phyloP scores from a whole-genome alignment of 1,140 invertebrate genomes.

The Mesaphorura yosii region DNA sequence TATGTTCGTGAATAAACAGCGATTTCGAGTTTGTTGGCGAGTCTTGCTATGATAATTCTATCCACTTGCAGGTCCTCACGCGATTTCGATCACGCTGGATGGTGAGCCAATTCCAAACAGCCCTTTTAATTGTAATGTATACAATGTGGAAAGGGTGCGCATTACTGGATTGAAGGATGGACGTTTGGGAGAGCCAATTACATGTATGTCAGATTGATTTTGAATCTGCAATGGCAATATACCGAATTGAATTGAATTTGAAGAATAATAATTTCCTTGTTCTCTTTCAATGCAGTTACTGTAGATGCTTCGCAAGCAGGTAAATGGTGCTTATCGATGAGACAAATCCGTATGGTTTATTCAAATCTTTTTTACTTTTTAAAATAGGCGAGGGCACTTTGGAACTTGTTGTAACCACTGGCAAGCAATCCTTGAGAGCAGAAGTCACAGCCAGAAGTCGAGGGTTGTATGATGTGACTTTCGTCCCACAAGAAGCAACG shows the following conservation, averaged over 20 bases:
- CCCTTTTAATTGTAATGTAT: slow-evolving; percentile 86
- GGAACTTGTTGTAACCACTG: slow-evolving; percentile 84
- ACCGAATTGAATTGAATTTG: no score
- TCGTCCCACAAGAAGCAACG: slow-evolving; percentile 77
- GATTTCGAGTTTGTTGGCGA: not conserved
- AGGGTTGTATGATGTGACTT: slow-evolving; percentile 91
- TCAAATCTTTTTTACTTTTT: no score
- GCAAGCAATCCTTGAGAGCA: slow-evolving; percentile 51
- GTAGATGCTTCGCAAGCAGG: slow-evolving; percentile 93
- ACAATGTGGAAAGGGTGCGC: slow-evolving; percentile 73
- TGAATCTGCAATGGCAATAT: no score
- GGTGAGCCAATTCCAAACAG: slow-evolving; percentile 73
- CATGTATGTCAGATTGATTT: no score
- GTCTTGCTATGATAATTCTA: not conserved
- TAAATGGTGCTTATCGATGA: no score
- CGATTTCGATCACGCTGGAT: slow-evolving; percentile 64
- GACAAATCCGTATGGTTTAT: no score
- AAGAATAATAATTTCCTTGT: no score
- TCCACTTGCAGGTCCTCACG: slow-evolving; percentile 53
- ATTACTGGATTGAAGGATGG: slow-evolving; percentile 53
- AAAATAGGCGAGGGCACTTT: slow-evolving; percentile 89
- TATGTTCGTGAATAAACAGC: no score
- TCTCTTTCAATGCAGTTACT: no score
- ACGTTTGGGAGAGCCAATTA: slow-evolving; percentile 63
- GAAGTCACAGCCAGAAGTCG: slow-evolving; percentile 74